Evolutionary conservation across 2,113 vertebrate genomes (phyloP), one percentile per base, ranked within the genome.

Genomic region (Rhabdomys dilectus): DNA sequence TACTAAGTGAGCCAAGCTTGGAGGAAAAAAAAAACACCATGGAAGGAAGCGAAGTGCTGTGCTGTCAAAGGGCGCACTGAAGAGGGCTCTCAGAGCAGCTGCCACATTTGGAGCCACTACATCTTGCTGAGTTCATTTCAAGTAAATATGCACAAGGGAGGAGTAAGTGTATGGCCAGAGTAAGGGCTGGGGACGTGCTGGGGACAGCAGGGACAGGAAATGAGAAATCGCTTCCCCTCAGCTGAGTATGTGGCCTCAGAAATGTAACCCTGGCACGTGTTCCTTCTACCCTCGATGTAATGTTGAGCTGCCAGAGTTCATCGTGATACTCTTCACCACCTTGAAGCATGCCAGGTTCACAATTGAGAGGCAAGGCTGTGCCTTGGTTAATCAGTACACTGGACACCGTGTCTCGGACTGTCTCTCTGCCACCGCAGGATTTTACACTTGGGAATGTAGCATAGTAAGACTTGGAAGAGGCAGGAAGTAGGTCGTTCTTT

Each of bases 51-150:
- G 22, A 78, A 42, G 73, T 76, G 68, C n/a, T 8, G 31, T 62
- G 1, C 17, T 51, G 77, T 39, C 2, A 56, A 24, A 72, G 82
- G 10, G 21, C 12, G 0, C 16, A 2, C 1, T 84, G 39, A n/a
- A 70, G 66, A 78, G 48, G 62, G 12, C 13, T n/a, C 85, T 91
- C 76, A 58, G 42, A 88, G 70, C 42, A 85, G 34, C 75, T 5
- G 0, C 36, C 29, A 29, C n/a, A 89, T 91, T 94, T 68, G 45
- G 22, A 89, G 42, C 21, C 12, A 80, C 0, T 8, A 58, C 9
- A 26, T 94, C 66, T 87, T 94, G 19, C 75, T 80, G 70, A 91
- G 19, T 88, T 78, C 29, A 88, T 91, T 78, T 86, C 48, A 87
- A 45, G 64, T n/a, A 31, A 91, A 22, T 73, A 73, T 48, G 34